Evolutionary conservation across 1,140 invertebrate species (phyloP), one percentile per base, ranked within the genome.

Genomic region (Scaptomyza graminum): DNA sequence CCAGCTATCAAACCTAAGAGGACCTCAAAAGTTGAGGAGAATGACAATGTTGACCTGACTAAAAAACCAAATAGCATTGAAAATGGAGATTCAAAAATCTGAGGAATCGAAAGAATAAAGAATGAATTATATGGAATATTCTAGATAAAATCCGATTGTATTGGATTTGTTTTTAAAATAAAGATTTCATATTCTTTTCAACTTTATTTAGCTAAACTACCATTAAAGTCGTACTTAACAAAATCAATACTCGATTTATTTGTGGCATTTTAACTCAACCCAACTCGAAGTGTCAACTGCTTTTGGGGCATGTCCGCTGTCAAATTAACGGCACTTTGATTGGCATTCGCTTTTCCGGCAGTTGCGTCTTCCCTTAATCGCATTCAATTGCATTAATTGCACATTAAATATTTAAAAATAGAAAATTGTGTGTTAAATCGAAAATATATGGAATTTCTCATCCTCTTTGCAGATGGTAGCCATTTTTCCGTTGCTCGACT

Each of bases 401-500:
- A 25, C 56, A 7, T 51, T 51, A 34, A 39, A 41, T 16, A 50
- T 12, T 22, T 28, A 60, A 44, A 49, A 5, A 25, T n/a, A 8
- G 9, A 25, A 31, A 44, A 16, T 39, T 13, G 3, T 13, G 3
- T 13, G 5, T n/a, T 44, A 47, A 46, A 34, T 57, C 8, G 37
- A 46, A 25, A 47, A 44, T 39, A 43, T 16, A 44, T 44, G 22
- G 51, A 37, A 41, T 70, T n/a, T 47, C 15, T 1, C 44, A 41
- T 28, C 3, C 31, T 9, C 31, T n/a, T 57, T 44, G 1, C 84
- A 98, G 97, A 97, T 98, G 96, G 96, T 96, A 41, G 96, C 96
- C 5, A 97, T 98, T 80, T 98, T 97, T 91, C 96, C 96, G 0
- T 95, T 96, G 28, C 92, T 97, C 66, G 96, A 96, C 79, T 94